Conservation (phyloP, 1,140 invertebrate genomes). For the Patella vulgata region DNA sequence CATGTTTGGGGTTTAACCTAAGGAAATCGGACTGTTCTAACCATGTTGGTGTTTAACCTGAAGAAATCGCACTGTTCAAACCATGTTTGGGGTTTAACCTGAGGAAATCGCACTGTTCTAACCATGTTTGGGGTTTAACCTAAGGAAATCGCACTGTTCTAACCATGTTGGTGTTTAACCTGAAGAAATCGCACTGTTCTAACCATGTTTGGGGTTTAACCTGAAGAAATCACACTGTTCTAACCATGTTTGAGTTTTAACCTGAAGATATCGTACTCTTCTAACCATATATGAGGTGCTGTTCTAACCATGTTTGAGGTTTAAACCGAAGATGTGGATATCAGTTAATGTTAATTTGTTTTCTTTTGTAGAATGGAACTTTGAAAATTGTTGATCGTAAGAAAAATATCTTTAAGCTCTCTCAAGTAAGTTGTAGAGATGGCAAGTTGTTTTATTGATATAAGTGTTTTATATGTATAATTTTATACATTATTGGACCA, state of each 20-base stretch:
- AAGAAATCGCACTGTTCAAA: too few relatives aligned
- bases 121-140: too few relatives aligned
- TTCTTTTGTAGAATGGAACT: conserved; percentile 83
- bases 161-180: too few relatives aligned
- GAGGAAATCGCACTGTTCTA: too few relatives aligned
- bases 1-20: background rate
- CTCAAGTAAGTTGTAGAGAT: conserved; percentile 71
- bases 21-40: background rate
- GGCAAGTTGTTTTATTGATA: background rate
- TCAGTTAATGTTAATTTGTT: conserved; percentile 24
- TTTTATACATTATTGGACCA: too few relatives aligned
- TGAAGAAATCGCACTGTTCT: background rate
- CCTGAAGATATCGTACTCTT: background rate
- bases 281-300: too few relatives aligned
- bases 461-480: too few relatives aligned
- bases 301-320: too few relatives aligned
- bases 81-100: too few relatives aligned
- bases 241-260: background rate
- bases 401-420: conserved; percentile 96
- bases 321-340: too few relatives aligned
- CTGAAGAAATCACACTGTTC: background rate
- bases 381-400: conserved; percentile 95
- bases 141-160: too few relatives aligned
- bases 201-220: background rate
- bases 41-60: too few relatives aligned